Base-by-base conservation (phyloP, 2,113 vertebrate species). In the Paracanthobrama guichenoti region DNA sequence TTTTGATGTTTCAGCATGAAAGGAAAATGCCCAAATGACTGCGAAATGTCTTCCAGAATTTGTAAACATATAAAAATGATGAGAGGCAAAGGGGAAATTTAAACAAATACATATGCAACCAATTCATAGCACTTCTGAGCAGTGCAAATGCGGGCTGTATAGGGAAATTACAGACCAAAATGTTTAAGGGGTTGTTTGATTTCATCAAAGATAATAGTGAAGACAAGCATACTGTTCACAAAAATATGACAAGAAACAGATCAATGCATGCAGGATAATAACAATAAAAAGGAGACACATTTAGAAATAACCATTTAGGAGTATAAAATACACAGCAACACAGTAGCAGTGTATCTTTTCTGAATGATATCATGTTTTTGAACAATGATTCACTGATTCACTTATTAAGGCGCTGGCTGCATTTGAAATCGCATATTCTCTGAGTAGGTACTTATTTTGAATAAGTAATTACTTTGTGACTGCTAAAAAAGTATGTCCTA, bases 1-100 rank as follows among this genome's bases (percentile, higher is more conserved):
- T 73, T 86, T n/a, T 8, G 57, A 64, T 82, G 53, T 64, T 62
- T 16, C 81, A 64, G 46, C 57, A 64, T 83, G 42, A 64, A 83
- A 75, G 26, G 72, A 18, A 79, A 46, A 62, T 10, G 12, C 57
- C 75, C 53, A 59, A n/a, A 78, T 59, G 75, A 59, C 22, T 59
- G 6, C n/a, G 12, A 78, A 59, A 59, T 12, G 2, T 24, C 69
- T 72, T 11, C 67, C 12, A 44, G n/a, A 73, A 73, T 46, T 46
- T 48, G 71, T 73, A 48, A 73, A 73, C 71, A 73, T 24, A 72
- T 24, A 46, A 73, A 69, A 73, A 73, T 26, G 12, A 73, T 46
- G 44, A 16, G 11, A 24, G 42, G 39, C n/a, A 26, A 48, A 48
- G 35, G 10, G 26, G 18, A 57, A 13, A 24, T 60, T 59, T 77